Percentiles rank a stretch among this genome's conserved stretches.
Evolutionary conservation across 2,888 invertebrate species (phyloP).

Genomic region (Drosophila suboccidentalis): DNA sequence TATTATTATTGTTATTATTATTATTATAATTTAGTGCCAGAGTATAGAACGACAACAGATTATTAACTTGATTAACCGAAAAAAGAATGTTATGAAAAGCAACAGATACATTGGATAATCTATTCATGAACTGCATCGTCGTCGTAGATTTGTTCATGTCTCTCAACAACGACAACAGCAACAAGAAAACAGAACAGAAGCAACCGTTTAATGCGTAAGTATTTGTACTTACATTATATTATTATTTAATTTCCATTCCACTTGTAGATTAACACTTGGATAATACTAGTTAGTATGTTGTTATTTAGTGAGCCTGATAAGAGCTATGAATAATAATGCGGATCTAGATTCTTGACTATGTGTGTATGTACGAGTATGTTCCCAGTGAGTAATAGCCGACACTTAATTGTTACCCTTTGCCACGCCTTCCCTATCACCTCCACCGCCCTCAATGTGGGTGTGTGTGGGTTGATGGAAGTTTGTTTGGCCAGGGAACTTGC

Average conservation of each 20-base stretch:
- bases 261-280: constrained; percentile 30
- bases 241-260: constrained; percentile 5
- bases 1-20: constrained; percentile 26
- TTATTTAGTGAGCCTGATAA: constrained; percentile 35
- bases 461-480: constrained; percentile 13
- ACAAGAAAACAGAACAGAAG: not conserved
- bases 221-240: constrained; percentile 7
- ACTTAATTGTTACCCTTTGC: constrained; percentile 24
- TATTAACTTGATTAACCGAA: constrained; percentile 39
- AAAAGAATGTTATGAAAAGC: constrained; percentile 29
- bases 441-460: not conserved
- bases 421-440: not conserved
- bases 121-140: constrained; percentile 40
- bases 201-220: constrained; percentile 52
- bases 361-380: constrained; percentile 12
- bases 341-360: constrained; percentile 28
- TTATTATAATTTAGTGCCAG: constrained; percentile 41
- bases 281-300: constrained; percentile 2
- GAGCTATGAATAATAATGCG: constrained; percentile 59
- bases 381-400: constrained; percentile 46
- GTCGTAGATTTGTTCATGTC: constrained; percentile 38
- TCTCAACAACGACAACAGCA: constrained; percentile 7
- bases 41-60: constrained; percentile 42
- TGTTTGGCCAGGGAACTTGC: constrained; percentile 49
- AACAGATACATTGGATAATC: constrained; percentile 38